Evolutionary conservation across 37 sponge, comb jelly and placozoan species (phyloP).

Genomic region (Halichondria panicea): DNA sequence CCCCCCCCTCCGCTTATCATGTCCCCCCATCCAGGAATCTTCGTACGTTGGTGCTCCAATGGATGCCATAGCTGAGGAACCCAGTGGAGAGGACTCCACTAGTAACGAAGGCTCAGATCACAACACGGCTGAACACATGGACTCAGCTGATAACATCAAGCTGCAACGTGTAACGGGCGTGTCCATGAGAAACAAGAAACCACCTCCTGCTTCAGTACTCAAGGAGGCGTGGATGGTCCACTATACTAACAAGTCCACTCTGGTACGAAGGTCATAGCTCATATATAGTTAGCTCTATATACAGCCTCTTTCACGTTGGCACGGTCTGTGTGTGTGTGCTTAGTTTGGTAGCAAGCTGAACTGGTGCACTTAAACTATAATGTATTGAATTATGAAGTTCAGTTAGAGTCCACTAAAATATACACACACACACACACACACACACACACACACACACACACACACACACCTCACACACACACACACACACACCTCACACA

Average conservation of each 20-base stretch:
- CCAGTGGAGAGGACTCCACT: constrained; percentile 55
- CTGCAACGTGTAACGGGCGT: constrained; percentile 67
- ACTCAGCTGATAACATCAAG: constrained; percentile 45
- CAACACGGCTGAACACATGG: constrained; percentile 29
- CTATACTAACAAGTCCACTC: constrained; percentile 76
- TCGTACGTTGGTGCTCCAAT: constrained; percentile 5
- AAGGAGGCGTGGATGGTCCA: constrained; percentile 92
- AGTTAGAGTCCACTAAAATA: too few species aligned
- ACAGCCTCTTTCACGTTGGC: too few species aligned
- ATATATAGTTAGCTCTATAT: too few species aligned
- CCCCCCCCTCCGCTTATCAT: neutral
- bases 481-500: too few species aligned
- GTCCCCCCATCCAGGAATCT: neutral
- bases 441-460: too few species aligned
- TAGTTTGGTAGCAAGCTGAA: neutral
- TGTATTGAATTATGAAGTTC: too few species aligned
- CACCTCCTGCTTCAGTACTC: constrained; percentile 50
- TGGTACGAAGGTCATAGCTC: constrained; percentile 78
- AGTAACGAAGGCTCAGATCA: constrained; percentile 63
- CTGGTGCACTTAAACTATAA: neutral
- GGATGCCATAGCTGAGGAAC: constrained; percentile 55
- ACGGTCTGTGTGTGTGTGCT: neutral
- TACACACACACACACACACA: too few species aligned
- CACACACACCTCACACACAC: too few species aligned
- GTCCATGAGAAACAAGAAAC: constrained; percentile 67